Conservation (phyloP, 2,797 vertebrate genomes). For the Paratrypauchen microcephalus region DNA sequence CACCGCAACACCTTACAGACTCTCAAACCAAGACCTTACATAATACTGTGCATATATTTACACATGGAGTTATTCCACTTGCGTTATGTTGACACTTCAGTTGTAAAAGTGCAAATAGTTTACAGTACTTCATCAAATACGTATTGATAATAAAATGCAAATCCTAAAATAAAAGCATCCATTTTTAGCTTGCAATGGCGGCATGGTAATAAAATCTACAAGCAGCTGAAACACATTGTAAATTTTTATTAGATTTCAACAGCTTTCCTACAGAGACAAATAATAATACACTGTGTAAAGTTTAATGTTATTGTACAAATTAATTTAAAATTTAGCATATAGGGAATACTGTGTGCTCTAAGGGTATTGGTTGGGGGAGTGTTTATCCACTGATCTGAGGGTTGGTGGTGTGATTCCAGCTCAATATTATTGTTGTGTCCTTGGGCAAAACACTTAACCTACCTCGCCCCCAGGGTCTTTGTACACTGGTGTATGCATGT, state of each 20-base stretch:
- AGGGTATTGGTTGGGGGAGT: no score
- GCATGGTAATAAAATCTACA: slow-evolving; percentile 7
- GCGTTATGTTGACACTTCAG: background rate
- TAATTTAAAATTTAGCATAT: no score
- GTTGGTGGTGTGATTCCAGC: no score
- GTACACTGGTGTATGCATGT: no score
- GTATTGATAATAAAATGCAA: background rate
- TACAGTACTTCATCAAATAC: background rate
- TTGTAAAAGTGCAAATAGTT: slow-evolving; percentile 16
- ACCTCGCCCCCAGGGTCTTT: no score
- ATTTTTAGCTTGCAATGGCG: background rate
- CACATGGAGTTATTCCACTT: background rate
- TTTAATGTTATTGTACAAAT: no score
- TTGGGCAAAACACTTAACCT: no score
- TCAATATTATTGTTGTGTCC: no score
- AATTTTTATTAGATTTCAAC: slow-evolving; percentile 19
- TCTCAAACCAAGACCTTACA: background rate
- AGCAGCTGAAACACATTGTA: background rate
- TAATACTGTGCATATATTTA: background rate
- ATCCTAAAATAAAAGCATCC: background rate
- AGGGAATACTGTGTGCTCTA: no score
- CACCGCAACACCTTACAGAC: background rate
- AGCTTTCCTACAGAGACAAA: slow-evolving; percentile 25
- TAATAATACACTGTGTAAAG: slow-evolving; percentile 2
- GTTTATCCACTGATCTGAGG: no score